phyloP scores from a whole-genome alignment of 2,797 vertebrate species.

The Epinephelus coioides region DNA sequence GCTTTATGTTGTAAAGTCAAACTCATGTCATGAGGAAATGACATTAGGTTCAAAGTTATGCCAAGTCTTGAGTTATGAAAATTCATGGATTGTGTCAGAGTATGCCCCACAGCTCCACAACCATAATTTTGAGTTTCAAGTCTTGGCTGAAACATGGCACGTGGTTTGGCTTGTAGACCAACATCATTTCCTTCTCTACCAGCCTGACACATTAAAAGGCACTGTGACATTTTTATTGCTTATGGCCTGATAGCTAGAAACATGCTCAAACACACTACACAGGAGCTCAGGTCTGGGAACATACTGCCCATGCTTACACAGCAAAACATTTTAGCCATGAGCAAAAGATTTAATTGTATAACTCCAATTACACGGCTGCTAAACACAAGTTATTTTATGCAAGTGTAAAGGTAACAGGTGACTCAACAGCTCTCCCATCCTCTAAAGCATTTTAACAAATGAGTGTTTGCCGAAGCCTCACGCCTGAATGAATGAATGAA shows the following conservation, averaged over 20 bases:
- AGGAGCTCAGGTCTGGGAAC: background rate
- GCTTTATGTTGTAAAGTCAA: background rate
- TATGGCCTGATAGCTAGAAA: background rate
- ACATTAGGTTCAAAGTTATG: background rate
- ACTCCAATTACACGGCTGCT: slow-evolving; percentile 7
- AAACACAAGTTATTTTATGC: background rate
- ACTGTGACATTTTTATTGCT: background rate
- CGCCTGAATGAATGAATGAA: slow-evolving; percentile 12
- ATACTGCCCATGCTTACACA: background rate
- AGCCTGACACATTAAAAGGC: background rate
- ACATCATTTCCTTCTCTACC: background rate
- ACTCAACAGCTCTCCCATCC: background rate
- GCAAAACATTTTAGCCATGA: background rate
- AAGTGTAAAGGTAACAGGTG: background rate
- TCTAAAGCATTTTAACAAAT: slow-evolving; percentile 18
- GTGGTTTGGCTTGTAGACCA: background rate
- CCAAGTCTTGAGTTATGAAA: background rate
- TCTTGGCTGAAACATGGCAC: background rate
- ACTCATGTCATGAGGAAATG: slow-evolving; percentile 1
- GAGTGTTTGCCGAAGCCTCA: slow-evolving; percentile 7
- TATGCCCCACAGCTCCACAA: background rate
- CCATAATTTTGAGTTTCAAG: background rate
- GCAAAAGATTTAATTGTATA: background rate
- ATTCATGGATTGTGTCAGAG: background rate
- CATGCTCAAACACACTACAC: background rate